Base-by-base conservation (phyloP, 2,113 vertebrate genomes). In the Lichenostomus cassidix region DNA sequence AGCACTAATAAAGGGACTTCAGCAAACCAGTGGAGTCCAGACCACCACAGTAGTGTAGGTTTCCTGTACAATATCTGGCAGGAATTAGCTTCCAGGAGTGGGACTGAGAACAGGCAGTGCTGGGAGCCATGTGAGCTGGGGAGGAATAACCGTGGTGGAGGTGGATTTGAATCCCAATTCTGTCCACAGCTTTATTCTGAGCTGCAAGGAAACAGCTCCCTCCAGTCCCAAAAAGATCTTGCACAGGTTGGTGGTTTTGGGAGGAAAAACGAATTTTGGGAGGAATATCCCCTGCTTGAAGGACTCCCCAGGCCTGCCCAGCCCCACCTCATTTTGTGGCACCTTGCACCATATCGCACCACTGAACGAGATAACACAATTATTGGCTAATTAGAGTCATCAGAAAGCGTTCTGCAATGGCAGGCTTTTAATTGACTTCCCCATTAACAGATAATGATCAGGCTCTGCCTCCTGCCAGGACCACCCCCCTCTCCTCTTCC, bases 361-460 rank as follows among this genome's bases (percentile, higher is more conserved):
- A 81, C 62, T 93, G 95, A 89, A 93, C 42, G 75, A 84, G 94
- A 93, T 91, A 97, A 97, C 89, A 92, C 90, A 95, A 95, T 96
- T 95, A 96, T 58, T 93, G 86, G 90, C 70, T 97, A 97, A 97
- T 97, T 95, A 96, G 95, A 91, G 90, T 76, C 41, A 97, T 97
- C 96, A 95, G 94, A 94, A 95, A 92, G 90, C 28, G 4, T 97
- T 97, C 95, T 95, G 95, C 90, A 93, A 87, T 95, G 84, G 90
- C 95, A 93, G 50, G 44, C 89, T 91, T 95, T 96, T 97, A 97
- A 97, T 96, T 97, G 95, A 96, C 94, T 97, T 95, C 50, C 75
- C 94, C 83, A 94, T 97, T 97, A 97, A 91, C 62, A 22, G 91
- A 63, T 97, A 97, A 97, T 92, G 90, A 97, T 95, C 60, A 64